Evolutionary conservation across 2,888 invertebrate species (phyloP).

Genomic region (Amphimallon solstitiale): DNA sequence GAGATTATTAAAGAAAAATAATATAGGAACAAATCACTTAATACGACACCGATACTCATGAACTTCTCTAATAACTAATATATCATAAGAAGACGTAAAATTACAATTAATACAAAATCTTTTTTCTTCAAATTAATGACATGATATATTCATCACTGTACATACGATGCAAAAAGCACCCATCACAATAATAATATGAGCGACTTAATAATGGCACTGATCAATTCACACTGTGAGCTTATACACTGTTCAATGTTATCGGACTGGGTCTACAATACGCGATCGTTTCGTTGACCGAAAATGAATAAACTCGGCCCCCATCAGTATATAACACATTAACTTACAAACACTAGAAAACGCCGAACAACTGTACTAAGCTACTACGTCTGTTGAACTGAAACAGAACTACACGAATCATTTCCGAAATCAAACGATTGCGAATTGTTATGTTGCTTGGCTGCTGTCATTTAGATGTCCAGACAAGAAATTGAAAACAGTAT

Average conservation of each 20-base stretch:
- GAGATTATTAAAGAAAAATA: no score
- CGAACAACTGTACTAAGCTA: conserved; percentile 19
- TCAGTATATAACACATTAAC: conserved; percentile 17
- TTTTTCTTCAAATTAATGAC: conserved; percentile 34
- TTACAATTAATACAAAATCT: conserved; percentile 1
- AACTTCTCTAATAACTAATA: conserved; percentile 1
- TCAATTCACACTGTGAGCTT: conserved; percentile 29
- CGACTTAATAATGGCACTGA: conserved; percentile 38
- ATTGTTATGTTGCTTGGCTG: conserved; percentile 6
- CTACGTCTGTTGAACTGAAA: conserved; percentile 24
- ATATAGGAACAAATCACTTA: no score
- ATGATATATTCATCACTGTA: conserved; percentile 27
- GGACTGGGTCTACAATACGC: conserved; percentile 32
- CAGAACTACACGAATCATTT: conserved; percentile 26
- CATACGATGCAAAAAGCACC: conserved; percentile 30
- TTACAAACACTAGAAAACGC: conserved; percentile 34
- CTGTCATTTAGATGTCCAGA: background rate
- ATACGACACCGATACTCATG: no score
- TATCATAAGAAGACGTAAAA: conserved; percentile 14
- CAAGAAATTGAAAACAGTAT: background rate
- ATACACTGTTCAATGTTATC: conserved; percentile 33
- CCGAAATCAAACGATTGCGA: conserved; percentile 22
- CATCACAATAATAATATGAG: conserved; percentile 31
- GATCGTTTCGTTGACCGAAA: conserved; percentile 31
- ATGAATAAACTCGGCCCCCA: conserved; percentile 32